These are phyloP conservation scores for Pachyuromys duprasi DNA, from an alignment of 2,797 vertebrate genomes.

Conservation along the genomic window DNA sequence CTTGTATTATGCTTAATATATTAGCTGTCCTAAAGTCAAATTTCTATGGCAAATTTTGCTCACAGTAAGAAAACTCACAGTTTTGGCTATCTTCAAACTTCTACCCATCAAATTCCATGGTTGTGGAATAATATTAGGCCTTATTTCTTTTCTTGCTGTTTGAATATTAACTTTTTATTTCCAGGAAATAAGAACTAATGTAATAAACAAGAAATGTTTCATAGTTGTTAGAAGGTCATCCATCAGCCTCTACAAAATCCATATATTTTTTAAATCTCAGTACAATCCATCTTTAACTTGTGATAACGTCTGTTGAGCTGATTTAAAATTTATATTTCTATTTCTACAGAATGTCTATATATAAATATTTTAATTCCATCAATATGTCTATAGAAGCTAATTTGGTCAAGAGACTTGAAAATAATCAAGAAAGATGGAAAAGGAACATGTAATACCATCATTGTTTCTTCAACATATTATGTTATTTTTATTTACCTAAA, in stretches of 20 bases:
- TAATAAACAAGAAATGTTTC: background rate
- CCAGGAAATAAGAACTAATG: background rate
- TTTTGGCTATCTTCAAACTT: background rate
- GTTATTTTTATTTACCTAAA: background rate
- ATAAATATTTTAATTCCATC: background rate
- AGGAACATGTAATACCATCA: too few relatives aligned
- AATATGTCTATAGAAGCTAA: background rate
- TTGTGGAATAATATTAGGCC: background rate
- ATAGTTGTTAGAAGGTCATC: background rate
- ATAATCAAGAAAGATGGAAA: background rate
- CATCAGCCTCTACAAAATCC: background rate
- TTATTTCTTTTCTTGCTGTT: background rate
- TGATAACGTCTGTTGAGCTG: background rate
- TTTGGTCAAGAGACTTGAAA: background rate
- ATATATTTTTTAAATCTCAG: background rate
- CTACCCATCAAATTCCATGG: background rate
- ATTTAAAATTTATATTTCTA: slow-evolving; percentile 39
- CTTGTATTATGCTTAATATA: background rate
- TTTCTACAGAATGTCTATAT: background rate
- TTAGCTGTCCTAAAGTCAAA: background rate
- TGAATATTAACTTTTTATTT: slow-evolving; percentile 42
- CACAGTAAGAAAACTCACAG: background rate
- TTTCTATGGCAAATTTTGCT: background rate
- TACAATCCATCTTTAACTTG: background rate
- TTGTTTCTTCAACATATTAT: background rate